phyloP scores from a whole-genome alignment of 30 jellyfish, hydroid and myxozoan species.

The Pseudorhiza aurosa region DNA sequence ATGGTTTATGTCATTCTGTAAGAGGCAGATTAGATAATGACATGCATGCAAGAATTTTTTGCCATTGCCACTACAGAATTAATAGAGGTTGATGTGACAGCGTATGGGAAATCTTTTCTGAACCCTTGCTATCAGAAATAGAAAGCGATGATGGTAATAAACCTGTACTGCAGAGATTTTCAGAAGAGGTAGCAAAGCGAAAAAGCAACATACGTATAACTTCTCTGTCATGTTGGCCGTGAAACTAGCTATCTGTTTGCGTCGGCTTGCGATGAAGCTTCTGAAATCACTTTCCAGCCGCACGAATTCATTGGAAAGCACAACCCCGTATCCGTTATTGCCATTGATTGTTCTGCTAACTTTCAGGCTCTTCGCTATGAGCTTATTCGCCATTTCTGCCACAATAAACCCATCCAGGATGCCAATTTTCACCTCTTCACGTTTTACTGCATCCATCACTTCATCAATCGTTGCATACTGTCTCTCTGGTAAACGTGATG shows the following conservation, averaged over 20 bases:
- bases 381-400: slow-evolving; percentile 28
- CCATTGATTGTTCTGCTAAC: slow-evolving; percentile 15
- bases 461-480: slow-evolving; percentile 11
- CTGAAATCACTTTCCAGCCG: slow-evolving; percentile 58
- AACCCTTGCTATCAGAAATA: too few relatives aligned
- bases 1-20: too few relatives aligned
- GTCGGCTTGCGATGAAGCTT: slow-evolving; percentile 43
- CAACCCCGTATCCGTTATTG: slow-evolving; percentile 57
- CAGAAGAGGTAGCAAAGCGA: too few relatives aligned
- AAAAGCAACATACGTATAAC: slow-evolving; percentile 24
- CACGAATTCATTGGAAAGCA: slow-evolving; percentile 41
- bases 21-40: too few relatives aligned
- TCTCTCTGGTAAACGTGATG: slow-evolving; percentile 10
- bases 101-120: too few relatives aligned
- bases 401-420: slow-evolving; percentile 62
- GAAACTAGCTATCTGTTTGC: slow-evolving; percentile 25
- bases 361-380: slow-evolving; percentile 13
- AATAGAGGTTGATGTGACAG: too few relatives aligned
- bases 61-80: too few relatives aligned
- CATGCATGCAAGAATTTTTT: too few relatives aligned
- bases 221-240: slow-evolving; percentile 59
- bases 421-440: slow-evolving; percentile 33
- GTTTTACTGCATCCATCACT: slow-evolving; percentile 40
- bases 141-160: too few relatives aligned
- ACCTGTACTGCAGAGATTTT: too few relatives aligned